phyloP scores from a whole-genome alignment of 2,797 vertebrate species.

The Rhinichthys osculus region DNA sequence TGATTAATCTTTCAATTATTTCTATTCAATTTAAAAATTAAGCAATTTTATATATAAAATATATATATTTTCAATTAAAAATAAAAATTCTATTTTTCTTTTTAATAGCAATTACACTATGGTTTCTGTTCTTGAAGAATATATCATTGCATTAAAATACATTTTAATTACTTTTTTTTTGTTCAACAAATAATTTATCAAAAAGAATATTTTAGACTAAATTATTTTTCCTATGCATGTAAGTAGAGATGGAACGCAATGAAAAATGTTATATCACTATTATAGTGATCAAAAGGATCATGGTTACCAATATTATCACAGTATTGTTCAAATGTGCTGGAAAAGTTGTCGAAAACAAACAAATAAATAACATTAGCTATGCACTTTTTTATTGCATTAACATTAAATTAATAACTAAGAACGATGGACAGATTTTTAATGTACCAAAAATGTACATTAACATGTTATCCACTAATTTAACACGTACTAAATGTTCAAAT shows the following conservation, averaged over 20 bases:
- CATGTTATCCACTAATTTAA: neutral
- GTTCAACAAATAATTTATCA: neutral
- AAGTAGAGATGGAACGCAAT: neutral
- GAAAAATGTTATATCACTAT: neutral
- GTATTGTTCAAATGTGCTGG: neutral
- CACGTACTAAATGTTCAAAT: neutral
- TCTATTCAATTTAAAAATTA: neutral
- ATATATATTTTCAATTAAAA: neutral
- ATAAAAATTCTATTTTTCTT: neutral
- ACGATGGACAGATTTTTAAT: neutral
- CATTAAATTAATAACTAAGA: too few species aligned
- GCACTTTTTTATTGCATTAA: neutral
- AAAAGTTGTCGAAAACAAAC: neutral
- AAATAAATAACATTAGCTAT: neutral
- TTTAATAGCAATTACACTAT: neutral
- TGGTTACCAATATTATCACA: neutral
- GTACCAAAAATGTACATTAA: neutral
- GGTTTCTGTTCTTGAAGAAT: neutral
- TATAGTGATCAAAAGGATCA: neutral
- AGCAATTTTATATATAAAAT: neutral
- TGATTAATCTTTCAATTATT: neutral
- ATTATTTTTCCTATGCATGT: neutral
- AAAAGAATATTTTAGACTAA: neutral
- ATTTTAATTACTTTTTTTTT: neutral
- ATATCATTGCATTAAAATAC: neutral